Evolutionary conservation across 2,797 vertebrate genomes (phyloP).

Genomic region (Hydrophis major): DNA sequence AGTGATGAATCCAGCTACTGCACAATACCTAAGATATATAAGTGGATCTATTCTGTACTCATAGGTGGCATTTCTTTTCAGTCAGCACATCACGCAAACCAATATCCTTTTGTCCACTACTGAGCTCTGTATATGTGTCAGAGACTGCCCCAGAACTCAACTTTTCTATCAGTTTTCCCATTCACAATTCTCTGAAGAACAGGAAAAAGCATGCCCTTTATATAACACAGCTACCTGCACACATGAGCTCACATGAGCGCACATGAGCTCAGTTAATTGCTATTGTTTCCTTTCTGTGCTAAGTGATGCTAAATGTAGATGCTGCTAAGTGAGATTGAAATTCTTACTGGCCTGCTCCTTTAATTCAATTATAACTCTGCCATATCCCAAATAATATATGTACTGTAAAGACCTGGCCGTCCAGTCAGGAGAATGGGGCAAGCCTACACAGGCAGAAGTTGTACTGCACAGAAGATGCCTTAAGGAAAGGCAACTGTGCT

Average conservation of each 20-base stretch:
- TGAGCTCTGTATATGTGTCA: neutral
- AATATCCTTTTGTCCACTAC: neutral
- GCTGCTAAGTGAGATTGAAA: neutral
- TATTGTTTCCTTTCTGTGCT: neutral
- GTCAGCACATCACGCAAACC: neutral
- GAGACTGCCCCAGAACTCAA: neutral
- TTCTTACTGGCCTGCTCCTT: neutral
- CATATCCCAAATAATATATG: neutral
- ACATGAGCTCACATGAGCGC: neutral
- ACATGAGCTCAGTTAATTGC: neutral
- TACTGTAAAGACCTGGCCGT: neutral
- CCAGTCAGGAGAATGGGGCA: neutral
- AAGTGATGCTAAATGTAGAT: neutral
- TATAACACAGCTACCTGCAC: neutral
- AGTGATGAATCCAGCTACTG: neutral
- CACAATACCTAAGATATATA: neutral
- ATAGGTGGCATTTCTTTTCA: neutral
- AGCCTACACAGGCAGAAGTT: neutral
- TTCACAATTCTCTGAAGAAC: neutral
- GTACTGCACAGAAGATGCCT: neutral
- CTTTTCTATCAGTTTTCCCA: neutral
- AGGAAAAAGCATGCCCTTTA: neutral
- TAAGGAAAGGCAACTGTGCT: neutral
- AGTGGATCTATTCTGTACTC: neutral
- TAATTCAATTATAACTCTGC: neutral